Evolutionary conservation across 2,113 vertebrate species (phyloP).

Genomic region (Potamarius usumacintae): DNA sequence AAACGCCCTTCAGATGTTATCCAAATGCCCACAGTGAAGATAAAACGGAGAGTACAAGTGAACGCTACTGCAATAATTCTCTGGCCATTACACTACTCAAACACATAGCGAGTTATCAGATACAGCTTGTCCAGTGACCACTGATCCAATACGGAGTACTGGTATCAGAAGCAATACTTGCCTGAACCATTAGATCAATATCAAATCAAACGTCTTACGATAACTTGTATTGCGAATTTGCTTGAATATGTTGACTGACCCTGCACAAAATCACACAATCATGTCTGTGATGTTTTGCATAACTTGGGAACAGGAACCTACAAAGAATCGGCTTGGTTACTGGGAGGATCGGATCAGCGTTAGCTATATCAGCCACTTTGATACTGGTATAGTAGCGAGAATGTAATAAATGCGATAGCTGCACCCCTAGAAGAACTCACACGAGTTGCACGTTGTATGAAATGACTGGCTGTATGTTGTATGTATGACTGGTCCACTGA

Average conservation of each 20-base stretch:
- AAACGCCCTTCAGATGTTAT: conserved; percentile 1
- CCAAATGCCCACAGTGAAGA: not conserved
- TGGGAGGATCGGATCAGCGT: not conserved
- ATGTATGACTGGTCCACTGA: not conserved
- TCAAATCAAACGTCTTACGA: not conserved
- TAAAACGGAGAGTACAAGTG: not conserved
- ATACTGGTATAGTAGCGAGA: not conserved
- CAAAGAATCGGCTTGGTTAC: not conserved
- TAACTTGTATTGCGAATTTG: not conserved
- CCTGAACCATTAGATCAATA: not conserved
- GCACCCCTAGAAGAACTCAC: not conserved
- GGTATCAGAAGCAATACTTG: not conserved
- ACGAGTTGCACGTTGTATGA: not conserved
- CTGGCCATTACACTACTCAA: not conserved
- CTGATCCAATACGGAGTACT: not conserved
- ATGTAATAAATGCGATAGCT: not conserved
- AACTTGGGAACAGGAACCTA: not conserved
- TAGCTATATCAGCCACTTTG: not conserved
- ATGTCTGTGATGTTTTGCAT: not conserved
- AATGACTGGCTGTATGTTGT: too few species aligned
- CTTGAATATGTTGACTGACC: not conserved
- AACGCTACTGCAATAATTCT: not conserved
- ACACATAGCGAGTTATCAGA: not conserved
- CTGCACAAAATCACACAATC: not conserved
- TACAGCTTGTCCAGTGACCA: not conserved